These are phyloP conservation scores for Azorinus chamasolen DNA, from an alignment of 2,888 invertebrate genomes.

Conservation along the genomic window DNA sequence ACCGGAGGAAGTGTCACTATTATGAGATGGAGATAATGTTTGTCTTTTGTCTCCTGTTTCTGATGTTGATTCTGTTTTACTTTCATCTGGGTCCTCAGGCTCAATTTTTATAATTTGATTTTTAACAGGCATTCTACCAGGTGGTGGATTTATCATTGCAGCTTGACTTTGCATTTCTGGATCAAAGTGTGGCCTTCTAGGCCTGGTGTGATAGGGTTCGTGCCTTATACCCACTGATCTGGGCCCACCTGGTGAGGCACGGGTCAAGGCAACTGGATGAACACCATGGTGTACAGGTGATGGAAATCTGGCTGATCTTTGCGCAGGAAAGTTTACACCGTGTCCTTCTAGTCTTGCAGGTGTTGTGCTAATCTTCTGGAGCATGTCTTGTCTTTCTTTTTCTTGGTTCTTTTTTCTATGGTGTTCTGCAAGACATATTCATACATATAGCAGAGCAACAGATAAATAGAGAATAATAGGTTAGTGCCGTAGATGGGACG, in stretches of 20 bases:
- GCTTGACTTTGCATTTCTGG: not conserved
- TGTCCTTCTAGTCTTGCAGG: no score
- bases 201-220: not conserved
- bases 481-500: no score
- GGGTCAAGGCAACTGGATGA: not conserved
- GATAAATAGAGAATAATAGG: no score
- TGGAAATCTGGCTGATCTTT: no score
- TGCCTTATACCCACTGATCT: not conserved
- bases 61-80: not conserved
- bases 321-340: no score
- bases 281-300: not conserved
- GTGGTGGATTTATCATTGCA: not conserved
- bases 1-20: not conserved
- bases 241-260: not conserved
- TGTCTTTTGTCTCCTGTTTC: not conserved
- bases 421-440: constrained; percentile 7
- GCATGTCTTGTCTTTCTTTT: constrained; percentile 4
- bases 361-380: not conserved
- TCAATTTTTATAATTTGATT: not conserved
- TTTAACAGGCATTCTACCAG: not conserved
- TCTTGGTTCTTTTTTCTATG: constrained; percentile 13
- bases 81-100: not conserved
- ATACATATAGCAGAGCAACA: no score
- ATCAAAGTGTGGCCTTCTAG: not conserved
- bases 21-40: not conserved